Evolutionary conservation across 2,888 invertebrate genomes (phyloP).

Genomic region (Ommatoiulus sabulosus): DNA sequence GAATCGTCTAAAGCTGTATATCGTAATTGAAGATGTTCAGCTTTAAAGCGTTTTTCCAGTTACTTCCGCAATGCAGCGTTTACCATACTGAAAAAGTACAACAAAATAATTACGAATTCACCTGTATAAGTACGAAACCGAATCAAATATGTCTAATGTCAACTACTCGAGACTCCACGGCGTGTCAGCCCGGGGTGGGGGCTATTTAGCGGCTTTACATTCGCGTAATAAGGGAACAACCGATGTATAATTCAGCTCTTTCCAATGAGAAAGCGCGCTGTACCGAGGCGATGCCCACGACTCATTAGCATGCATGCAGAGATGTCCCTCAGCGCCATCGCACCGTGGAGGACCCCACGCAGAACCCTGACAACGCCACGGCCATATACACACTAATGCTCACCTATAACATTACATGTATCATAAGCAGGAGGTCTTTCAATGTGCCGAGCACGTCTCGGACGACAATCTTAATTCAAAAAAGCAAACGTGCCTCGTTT

Average conservation of each 20-base stretch:
- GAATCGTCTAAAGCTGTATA: not conserved
- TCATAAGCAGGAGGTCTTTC: slow-evolving; percentile 11
- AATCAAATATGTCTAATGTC: not conserved
- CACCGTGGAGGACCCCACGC: not conserved
- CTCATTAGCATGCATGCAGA: slow-evolving; percentile 46
- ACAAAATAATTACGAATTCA: not conserved
- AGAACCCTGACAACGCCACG: not conserved
- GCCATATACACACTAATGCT: not conserved
- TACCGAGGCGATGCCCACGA: slow-evolving; percentile 5
- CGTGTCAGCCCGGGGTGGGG: not conserved
- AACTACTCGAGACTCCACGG: not conserved
- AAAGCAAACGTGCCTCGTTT: slow-evolving; percentile 4
- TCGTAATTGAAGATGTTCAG: not conserved
- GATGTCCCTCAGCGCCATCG: slow-evolving; percentile 13
- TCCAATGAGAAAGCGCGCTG: not conserved
- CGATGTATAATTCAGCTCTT: not conserved
- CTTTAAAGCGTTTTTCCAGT: not conserved
- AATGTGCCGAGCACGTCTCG: slow-evolving; percentile 16
- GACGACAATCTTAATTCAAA: slow-evolving; percentile 45
- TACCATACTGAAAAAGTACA: not conserved
- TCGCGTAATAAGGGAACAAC: not conserved
- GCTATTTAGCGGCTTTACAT: not conserved
- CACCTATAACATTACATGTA: slow-evolving; percentile 32
- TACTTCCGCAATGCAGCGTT: not conserved
- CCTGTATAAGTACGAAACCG: not conserved